Evolutionary conservation across 2,888 invertebrate species (phyloP).

Genomic region (Lutraria lutraria): DNA sequence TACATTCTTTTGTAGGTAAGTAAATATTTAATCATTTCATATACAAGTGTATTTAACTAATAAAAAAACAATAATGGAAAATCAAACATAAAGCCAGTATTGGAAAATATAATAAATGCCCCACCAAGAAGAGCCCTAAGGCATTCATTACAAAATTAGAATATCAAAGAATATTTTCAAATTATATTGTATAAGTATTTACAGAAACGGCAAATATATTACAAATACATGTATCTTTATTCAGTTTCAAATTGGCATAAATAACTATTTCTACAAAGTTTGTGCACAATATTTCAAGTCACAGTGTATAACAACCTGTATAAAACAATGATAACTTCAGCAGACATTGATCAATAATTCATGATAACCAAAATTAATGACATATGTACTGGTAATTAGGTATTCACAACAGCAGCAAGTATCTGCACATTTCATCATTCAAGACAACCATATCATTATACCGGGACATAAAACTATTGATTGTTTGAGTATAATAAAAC

Average conservation of each 20-base stretch:
- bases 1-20: background rate
- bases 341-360: background rate
- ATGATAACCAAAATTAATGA: background rate
- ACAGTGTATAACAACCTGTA: background rate
- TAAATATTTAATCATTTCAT: background rate
- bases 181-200: background rate
- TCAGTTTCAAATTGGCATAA: background rate
- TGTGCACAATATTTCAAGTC: background rate
- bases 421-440: background rate
- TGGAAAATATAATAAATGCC: background rate
- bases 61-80: background rate
- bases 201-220: background rate
- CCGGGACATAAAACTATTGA: slow-evolving; percentile 4
- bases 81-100: background rate
- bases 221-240: background rate
- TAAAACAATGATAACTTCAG: background rate
- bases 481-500: background rate
- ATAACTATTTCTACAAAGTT: background rate
- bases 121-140: background rate
- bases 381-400: background rate
- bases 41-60: background rate
- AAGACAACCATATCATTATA: background rate
- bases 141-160: background rate
- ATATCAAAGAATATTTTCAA: background rate
- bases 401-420: background rate